phyloP scores from a whole-genome alignment of 2,113 vertebrate genomes.

The Plectropomus leopardus region DNA sequence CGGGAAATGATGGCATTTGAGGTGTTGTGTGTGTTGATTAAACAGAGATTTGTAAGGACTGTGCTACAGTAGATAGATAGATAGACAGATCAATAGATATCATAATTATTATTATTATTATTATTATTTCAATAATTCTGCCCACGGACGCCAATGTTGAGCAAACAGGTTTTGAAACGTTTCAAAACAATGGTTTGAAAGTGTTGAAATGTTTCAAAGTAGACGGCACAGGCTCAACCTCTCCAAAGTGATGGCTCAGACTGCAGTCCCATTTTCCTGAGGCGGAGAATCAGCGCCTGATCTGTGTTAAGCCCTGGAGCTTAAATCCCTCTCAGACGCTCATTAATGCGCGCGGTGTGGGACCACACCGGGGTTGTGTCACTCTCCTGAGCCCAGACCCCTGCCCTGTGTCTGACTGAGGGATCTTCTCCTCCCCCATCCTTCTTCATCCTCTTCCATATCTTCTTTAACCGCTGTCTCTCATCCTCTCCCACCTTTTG shows the following conservation, averaged over 20 bases:
- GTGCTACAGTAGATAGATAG: too few species aligned
- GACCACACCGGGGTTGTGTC: constrained; percentile 63
- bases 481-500: constrained; percentile 11
- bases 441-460: constrained; percentile 37
- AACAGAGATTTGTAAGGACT: too few species aligned
- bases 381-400: constrained; percentile 55
- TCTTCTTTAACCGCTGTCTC: constrained; percentile 9
- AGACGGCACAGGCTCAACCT: not conserved
- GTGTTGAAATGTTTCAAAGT: too few species aligned
- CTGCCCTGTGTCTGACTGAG: constrained; percentile 45
- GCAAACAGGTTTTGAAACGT: too few species aligned
- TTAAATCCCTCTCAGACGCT: constrained; percentile 78
- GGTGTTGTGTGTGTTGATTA: too few species aligned
- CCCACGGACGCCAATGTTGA: too few species aligned
- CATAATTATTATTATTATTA: too few species aligned
- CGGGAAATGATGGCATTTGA: too few species aligned
- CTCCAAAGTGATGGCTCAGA: constrained; percentile 37
- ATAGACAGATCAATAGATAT: too few species aligned
- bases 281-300: constrained; percentile 65
- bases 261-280: constrained; percentile 43
- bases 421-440: constrained; percentile 53
- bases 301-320: constrained; percentile 72
- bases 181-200: too few species aligned
- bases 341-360: constrained; percentile 70
- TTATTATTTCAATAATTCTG: too few species aligned